A percentile compares a stretch with the other conserved stretches of the same genome.
phyloP scores from a whole-genome alignment of 2,797 vertebrate genomes.

The Anguilla marmorata region DNA sequence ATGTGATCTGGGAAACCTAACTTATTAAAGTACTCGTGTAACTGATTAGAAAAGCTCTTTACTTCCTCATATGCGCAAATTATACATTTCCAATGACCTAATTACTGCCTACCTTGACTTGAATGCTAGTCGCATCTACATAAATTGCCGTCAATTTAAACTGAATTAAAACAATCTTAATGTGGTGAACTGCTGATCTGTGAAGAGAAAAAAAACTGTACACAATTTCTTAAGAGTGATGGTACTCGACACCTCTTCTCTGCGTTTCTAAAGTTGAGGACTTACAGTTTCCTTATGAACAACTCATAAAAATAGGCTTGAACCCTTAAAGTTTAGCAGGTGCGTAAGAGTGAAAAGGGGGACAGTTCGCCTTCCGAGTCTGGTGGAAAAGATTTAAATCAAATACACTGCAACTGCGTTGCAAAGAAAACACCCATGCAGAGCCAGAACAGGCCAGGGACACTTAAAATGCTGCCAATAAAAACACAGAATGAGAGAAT shows the following conservation, averaged over 20 bases:
- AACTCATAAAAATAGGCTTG: neutral
- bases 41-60: neutral
- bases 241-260: neutral
- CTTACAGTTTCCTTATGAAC: neutral
- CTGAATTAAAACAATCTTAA: neutral
- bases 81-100: neutral
- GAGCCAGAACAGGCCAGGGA: neutral
- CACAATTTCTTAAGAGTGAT: neutral
- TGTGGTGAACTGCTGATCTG: neutral
- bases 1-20: neutral
- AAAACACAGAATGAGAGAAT: neutral
- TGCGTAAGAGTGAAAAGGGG: neutral
- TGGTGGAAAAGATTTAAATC: neutral
- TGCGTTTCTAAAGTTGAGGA: neutral
- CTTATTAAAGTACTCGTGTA: neutral
- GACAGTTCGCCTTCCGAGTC: neutral
- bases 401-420: neutral
- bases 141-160: neutral
- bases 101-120: neutral
- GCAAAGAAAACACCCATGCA: neutral
- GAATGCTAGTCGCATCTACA: neutral
- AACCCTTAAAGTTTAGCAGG: neutral
- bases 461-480: neutral
- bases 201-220: neutral
- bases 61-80: neutral